Conservation (phyloP, 2,888 invertebrate species). For the Arrhopalites spinosus region DNA sequence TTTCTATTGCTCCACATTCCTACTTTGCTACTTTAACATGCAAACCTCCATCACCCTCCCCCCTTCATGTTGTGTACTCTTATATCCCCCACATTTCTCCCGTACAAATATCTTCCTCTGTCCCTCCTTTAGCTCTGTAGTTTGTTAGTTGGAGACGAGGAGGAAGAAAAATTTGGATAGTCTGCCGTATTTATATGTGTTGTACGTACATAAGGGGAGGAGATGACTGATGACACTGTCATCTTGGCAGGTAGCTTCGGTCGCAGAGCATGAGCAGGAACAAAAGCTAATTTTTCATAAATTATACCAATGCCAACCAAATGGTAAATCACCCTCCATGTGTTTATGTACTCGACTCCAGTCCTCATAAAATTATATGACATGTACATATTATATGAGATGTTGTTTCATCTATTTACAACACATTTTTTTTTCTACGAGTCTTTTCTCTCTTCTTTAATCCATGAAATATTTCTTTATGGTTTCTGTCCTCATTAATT, state of each 20-base stretch:
- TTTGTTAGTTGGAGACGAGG: too few species aligned
- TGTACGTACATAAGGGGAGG: neutral
- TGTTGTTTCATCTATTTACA: too few species aligned
- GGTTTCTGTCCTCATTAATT: too few species aligned
- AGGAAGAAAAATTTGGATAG: too few species aligned
- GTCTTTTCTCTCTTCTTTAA: too few species aligned
- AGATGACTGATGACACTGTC: conserved; percentile 8
- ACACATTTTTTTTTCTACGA: too few species aligned
- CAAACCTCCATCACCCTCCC: neutral
- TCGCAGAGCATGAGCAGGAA: neutral
- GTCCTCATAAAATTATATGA: too few species aligned
- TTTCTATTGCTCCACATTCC: conserved; percentile 3
- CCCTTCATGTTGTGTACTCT: neutral
- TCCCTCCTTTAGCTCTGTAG: neutral
- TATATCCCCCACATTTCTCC: neutral
- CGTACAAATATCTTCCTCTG: neutral
- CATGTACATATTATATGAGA: too few species aligned
- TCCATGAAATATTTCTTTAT: too few species aligned
- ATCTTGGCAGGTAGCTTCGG: neutral
- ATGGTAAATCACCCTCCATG: too few species aligned
- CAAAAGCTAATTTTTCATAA: neutral
- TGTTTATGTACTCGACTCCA: too few species aligned
- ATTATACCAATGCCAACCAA: neutral
- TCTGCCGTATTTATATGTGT: too few species aligned
- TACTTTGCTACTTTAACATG: neutral